Evolutionary conservation across 2,113 vertebrate genomes (phyloP).

Genomic region (Myocastor coypus): DNA sequence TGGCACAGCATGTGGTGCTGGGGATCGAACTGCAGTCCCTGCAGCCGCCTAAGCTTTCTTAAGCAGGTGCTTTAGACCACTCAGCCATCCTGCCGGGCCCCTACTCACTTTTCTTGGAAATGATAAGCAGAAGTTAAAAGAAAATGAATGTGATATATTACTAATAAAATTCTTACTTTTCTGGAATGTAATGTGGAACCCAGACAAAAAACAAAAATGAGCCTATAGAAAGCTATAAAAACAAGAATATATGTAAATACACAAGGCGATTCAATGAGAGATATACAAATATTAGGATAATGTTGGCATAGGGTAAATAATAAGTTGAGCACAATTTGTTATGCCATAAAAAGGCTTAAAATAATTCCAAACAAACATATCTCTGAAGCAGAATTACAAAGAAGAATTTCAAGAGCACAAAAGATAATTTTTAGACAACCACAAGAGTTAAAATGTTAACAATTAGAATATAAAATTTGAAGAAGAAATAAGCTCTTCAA

Average conservation of each 20-base stretch:
- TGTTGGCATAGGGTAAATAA: background rate
- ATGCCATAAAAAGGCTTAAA: background rate
- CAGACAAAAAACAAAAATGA: background rate
- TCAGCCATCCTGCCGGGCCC: no score
- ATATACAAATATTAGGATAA: background rate
- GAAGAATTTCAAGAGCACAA: background rate
- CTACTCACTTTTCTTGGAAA: background rate
- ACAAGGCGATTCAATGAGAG: background rate
- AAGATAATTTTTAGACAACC: background rate
- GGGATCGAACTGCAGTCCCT: no score
- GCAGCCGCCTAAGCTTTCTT: no score
- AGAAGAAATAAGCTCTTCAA: background rate
- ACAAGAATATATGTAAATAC: background rate
- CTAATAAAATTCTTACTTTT: background rate
- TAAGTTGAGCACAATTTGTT: background rate
- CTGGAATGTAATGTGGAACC: background rate
- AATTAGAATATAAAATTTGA: background rate
- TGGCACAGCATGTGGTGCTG: no score
- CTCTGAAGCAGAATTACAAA: background rate
- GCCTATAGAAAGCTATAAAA: background rate
- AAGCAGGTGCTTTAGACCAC: no score
- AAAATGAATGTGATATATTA: background rate
- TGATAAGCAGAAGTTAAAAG: background rate
- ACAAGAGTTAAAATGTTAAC: background rate
- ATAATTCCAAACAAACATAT: background rate